Evolutionary conservation across 1,140 invertebrate species (phyloP), one percentile per base, ranked within the genome.

Genomic region (Brachionus asplanchnoidis): DNA sequence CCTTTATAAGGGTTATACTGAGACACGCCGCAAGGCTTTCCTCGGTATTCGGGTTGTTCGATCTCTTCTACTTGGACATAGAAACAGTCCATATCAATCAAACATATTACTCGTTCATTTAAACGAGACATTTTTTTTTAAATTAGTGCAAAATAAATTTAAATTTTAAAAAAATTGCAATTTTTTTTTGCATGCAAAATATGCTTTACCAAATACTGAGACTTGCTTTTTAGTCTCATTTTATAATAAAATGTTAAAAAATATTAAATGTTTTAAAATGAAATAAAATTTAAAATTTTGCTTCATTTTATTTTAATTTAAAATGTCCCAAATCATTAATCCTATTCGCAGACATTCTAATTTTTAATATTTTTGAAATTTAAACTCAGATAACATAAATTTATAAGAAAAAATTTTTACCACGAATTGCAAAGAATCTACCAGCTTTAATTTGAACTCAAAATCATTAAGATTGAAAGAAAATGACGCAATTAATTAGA

Each of bases 51-150:
- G 3, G 95, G 95, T 87, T 95, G 91, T 28, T 95, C 89, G 89
- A 95, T 93, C 87, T 95, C 93, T 91, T 99, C 97, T 1, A 98
- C 97, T 88, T 92, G 91, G 87, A 96, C 97, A 89, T 96, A 98
- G 89, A 98, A 98, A 91, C 97, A 98, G 89, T 99, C 97, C 96
- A 99, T 98, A 88, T 99, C 97, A 82, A 99, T 93, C 66, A 99
- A 91, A 6, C 94, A 92, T 20, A 99, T 91, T 44, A 97, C 92
- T 87, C 95, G 86, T 32, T 90, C 89, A 44, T 77, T 77, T 53
- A 50, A 50, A 77, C 73, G 73, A 77, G 42, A 14, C 26, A 77
- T 46, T 46, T 77, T 77, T n/a, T 26, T 50, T 26, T 44, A 36
- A 23, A 17, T 70, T 40, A 60, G 20, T 60, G 53, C 53, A 60